These are phyloP conservation scores for Platichthys stellatus DNA, from an alignment of 2,113 vertebrate species.

Conservation along the genomic window DNA sequence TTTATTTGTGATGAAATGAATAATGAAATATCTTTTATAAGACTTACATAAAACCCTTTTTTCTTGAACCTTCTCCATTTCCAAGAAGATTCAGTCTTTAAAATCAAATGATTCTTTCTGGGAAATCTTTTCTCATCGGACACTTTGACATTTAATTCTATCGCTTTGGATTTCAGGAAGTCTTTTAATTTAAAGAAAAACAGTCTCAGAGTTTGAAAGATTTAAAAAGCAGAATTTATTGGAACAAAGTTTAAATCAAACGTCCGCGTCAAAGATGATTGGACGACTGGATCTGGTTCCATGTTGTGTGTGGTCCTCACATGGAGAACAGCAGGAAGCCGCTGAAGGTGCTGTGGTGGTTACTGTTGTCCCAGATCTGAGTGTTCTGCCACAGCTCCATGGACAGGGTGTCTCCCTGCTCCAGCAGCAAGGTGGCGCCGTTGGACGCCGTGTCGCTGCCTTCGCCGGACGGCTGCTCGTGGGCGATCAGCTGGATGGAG, in stretches of 20 bases:
- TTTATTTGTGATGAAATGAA: no score
- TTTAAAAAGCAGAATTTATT: not conserved
- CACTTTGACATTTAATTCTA: no score
- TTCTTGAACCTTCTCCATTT: not conserved
- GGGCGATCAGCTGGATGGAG: conserved; percentile 41
- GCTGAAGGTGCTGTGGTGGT: conserved; percentile 73
- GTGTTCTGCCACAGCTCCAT: conserved; percentile 64
- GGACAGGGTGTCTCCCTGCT: conserved; percentile 52
- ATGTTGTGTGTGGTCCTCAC: not conserved
- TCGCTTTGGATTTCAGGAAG: no score
- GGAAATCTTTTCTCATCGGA: no score
- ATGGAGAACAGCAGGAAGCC: conserved; percentile 68
- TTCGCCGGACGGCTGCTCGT: conserved; percentile 57
- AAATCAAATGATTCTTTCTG: no score
- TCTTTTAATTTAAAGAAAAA: not conserved
- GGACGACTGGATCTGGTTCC: no score
- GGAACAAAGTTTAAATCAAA: not conserved
- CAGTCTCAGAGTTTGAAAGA: not conserved
- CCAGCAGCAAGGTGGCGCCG: conserved; percentile 65
- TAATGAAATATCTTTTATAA: not conserved
- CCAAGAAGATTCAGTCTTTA: no score
- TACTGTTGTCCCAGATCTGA: conserved; percentile 72
- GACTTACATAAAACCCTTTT: not conserved
- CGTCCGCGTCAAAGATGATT: no score
- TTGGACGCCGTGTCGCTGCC: conserved; percentile 74